A percentile compares a stretch with the other conserved stretches of the same genome.
These are phyloP conservation scores for Sericinus montela DNA, from an alignment of 2,888 invertebrate genomes.

Conservation along the genomic window DNA sequence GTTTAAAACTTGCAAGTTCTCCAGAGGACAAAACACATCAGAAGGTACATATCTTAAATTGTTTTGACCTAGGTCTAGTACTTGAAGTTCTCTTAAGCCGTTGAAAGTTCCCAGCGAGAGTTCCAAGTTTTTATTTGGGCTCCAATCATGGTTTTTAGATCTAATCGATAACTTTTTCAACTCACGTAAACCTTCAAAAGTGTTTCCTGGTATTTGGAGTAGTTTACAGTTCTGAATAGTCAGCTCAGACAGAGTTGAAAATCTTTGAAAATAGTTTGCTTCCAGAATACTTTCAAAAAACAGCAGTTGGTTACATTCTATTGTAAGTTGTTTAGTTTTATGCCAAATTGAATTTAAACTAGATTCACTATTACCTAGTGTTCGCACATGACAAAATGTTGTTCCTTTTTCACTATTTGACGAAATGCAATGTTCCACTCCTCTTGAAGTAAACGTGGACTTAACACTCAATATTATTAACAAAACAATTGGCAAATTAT, in stretches of 20 bases:
- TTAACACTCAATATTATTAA: slow-evolving; percentile 74
- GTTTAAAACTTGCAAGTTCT: slow-evolving; percentile 89
- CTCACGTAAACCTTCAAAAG: slow-evolving; percentile 89
- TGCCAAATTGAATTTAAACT: slow-evolving; percentile 82
- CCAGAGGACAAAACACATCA: slow-evolving; percentile 87
- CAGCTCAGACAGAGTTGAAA: slow-evolving; percentile 87
- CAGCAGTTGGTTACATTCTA: slow-evolving; percentile 88
- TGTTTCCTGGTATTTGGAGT: slow-evolving; percentile 85
- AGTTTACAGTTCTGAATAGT: slow-evolving; percentile 89
- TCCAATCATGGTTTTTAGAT: slow-evolving; percentile 90
- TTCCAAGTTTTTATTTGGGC: slow-evolving; percentile 85
- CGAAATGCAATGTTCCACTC: slow-evolving; percentile 54
- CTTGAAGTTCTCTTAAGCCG: slow-evolving; percentile 88
- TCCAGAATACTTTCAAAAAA: slow-evolving; percentile 89
- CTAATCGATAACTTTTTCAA: slow-evolving; percentile 89
- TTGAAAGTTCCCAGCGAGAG: slow-evolving; percentile 85
- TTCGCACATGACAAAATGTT: slow-evolving; percentile 84
- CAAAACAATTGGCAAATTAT: slow-evolving; percentile 72
- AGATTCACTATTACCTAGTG: slow-evolving; percentile 83
- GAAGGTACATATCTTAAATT: slow-evolving; percentile 89
- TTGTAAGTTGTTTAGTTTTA: slow-evolving; percentile 84
- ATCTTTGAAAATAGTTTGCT: slow-evolving; percentile 85
- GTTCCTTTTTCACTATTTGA: slow-evolving; percentile 54
- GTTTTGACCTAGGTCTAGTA: slow-evolving; percentile 88
- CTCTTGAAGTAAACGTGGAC: slow-evolving; percentile 62